phyloP scores from a whole-genome alignment of 2,888 invertebrate genomes.

The Steromphala cineraria region DNA sequence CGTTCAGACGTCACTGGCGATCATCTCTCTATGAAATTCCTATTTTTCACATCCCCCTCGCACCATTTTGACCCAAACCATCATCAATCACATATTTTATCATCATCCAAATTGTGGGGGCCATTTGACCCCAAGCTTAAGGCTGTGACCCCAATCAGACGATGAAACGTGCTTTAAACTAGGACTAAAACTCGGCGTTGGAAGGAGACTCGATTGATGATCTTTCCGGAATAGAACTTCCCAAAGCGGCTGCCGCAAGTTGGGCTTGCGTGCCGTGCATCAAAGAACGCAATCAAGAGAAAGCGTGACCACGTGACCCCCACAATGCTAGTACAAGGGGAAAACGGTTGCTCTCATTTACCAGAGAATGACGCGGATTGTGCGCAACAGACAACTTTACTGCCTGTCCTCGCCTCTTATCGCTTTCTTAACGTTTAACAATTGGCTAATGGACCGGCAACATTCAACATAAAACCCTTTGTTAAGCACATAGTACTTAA shows the following conservation, averaged over 20 bases:
- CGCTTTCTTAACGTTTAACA: background rate
- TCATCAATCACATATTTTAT: slow-evolving; percentile 16
- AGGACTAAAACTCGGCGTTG: background rate
- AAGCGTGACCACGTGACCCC: slow-evolving; percentile 2
- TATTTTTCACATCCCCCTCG: background rate
- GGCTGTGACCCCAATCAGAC: slow-evolving; percentile 10
- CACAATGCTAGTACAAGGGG: background rate
- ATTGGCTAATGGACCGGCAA: background rate
- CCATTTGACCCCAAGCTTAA: slow-evolving; percentile 3
- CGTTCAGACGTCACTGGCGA: background rate
- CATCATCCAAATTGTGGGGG: slow-evolving; percentile 9
- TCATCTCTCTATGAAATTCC: background rate
- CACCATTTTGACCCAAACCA: background rate
- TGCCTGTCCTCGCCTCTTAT: no score
- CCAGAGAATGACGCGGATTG: background rate
- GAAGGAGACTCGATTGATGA: background rate
- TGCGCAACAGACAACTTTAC: no score
- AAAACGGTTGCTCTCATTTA: background rate
- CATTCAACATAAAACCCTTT: no score
- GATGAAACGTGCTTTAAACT: slow-evolving; percentile 12
- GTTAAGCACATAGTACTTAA: no score
- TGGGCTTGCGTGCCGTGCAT: background rate
- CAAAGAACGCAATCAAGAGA: slow-evolving; percentile 2
- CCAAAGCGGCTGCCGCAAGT: background rate
- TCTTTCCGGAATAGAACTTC: slow-evolving; percentile 9